A percentile compares a stretch with the other conserved stretches of the same genome.
Evolutionary conservation across 2,888 invertebrate genomes (phyloP).

Genomic region (Himalopsyche japonica): DNA sequence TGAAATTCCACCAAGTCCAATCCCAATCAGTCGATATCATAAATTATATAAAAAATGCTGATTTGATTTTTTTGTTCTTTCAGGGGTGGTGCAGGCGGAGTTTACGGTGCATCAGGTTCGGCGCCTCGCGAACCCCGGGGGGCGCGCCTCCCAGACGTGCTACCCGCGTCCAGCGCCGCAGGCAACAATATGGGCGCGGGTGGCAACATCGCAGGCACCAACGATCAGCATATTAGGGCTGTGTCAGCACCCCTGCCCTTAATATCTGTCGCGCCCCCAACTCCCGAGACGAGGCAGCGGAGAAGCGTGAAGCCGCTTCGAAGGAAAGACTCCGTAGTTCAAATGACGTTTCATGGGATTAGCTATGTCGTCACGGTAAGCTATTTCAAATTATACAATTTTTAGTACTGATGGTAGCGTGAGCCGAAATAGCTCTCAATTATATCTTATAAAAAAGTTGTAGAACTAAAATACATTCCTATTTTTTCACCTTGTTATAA

Average conservation of each 20-base stretch:
- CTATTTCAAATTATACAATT: background rate
- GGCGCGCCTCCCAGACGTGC: constrained; percentile 48
- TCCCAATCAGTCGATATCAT: too few species aligned
- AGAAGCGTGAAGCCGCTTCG: constrained; percentile 50
- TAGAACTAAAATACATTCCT: too few species aligned
- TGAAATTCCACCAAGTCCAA: too few species aligned
- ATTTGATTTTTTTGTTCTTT: background rate
- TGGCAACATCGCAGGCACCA: constrained; percentile 51
- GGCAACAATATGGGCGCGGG: constrained; percentile 46
- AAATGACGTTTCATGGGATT: constrained; percentile 79
- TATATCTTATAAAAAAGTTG: too few species aligned
- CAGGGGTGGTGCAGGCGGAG: constrained; percentile 46
- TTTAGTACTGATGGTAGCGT: too few species aligned
- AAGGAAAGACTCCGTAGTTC: constrained; percentile 80
- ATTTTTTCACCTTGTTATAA: too few species aligned
- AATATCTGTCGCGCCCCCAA: constrained; percentile 52
- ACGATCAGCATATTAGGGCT: constrained; percentile 53
- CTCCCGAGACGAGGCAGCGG: constrained; percentile 51
- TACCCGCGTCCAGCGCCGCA: constrained; percentile 53
- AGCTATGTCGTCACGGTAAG: constrained; percentile 79
- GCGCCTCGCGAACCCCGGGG: constrained; percentile 50
- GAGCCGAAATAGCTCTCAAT: too few species aligned
- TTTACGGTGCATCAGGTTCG: constrained; percentile 61
- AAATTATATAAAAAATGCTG: too few species aligned
- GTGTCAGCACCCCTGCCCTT: constrained; percentile 57